Conservation (phyloP, 2,797 vertebrate genomes). For the Premnoplex brunnescens region DNA sequence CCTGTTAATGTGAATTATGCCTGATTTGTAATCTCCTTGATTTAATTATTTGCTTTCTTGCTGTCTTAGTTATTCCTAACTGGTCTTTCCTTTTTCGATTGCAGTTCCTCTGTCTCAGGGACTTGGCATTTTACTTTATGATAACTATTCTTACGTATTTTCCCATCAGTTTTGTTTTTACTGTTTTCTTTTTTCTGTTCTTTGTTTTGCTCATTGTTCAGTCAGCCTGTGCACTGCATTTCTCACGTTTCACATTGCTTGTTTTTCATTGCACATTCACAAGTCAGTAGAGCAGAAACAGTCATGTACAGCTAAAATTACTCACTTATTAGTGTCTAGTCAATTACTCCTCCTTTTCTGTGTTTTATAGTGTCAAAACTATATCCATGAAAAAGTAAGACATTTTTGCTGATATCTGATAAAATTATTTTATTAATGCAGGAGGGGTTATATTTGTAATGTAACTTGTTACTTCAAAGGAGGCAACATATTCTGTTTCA, state of each 20-base stretch:
- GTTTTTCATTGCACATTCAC: neutral
- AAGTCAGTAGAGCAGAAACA: neutral
- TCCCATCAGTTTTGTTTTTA: slow-evolving; percentile 70
- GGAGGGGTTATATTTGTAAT: slow-evolving; percentile 52
- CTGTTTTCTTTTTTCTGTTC: neutral
- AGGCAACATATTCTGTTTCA: neutral
- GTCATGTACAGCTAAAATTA: neutral
- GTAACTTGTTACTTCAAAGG: neutral
- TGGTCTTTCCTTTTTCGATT: slow-evolving; percentile 70
- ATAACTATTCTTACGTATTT: slow-evolving; percentile 92
- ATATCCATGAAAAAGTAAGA: slow-evolving; percentile 91
- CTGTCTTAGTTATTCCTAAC: slow-evolving; percentile 58
- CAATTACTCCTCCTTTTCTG: slow-evolving; percentile 76
- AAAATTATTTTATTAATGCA: slow-evolving; percentile 20
- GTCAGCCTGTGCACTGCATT: neutral
- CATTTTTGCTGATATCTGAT: slow-evolving; percentile 62
- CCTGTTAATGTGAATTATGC: neutral
- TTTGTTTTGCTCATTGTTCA: slow-evolving; percentile 23
- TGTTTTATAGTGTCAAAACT: slow-evolving; percentile 88
- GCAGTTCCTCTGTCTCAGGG: slow-evolving; percentile 93
- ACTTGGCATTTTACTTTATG: slow-evolving; percentile 99
- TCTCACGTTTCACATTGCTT: neutral
- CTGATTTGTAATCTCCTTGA: slow-evolving; percentile 1
- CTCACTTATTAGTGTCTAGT: neutral
- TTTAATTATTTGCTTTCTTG: neutral